Base-by-base conservation (phyloP, 1,140 invertebrate genomes). In the Andrena cerasifolii region DNA sequence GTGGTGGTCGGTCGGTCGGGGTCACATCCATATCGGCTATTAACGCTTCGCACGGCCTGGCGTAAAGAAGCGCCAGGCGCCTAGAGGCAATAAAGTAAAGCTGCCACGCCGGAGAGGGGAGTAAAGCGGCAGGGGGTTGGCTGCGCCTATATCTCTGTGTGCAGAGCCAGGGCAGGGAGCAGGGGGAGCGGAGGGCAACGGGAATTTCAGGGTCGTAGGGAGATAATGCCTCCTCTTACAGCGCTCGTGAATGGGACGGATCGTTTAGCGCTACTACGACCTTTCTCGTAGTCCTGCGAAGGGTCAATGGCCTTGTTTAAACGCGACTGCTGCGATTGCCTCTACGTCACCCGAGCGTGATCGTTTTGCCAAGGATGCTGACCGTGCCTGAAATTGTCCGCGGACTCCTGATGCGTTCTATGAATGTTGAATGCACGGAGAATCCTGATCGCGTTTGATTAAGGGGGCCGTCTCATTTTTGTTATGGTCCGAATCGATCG, bases 21-120 rank as follows among this genome's bases (percentile, higher is more conserved):
- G 85, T 89, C 86, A 86, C 83, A 84, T 88, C 88, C 86, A 88
- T 81, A 78, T 80, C 85, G 86, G 86, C 84, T 88, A 89, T 90
- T 90, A 87, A 89, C 88, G 88, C 80, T 87, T 79, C 54, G 58
- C 68, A 76, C 72, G 63, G 36, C 4, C n/a, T 76, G 68, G 78
- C 56, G 83, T 82, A 85, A 85, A 89, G 83, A 87, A 86, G 71
- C 80, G 78, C 78, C 75, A 45, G 79, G 80, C 80, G 88, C 83
- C 87, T 80, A 79, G 82, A 84, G 87, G 86, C 82, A 84, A 88
- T 88, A 89, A 89, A 89, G 78, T 78, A 78, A 76, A 73, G 54
- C 43, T 24, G 54, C 10, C 14, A n/a, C n/a, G 31, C 40, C 54
- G 21, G 72, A 51, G 54, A 43, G 26, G 53, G 16, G 28, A 62